Evolutionary conservation across 2,888 invertebrate species (phyloP), one percentile per base, ranked within the genome.

Genomic region (Drosophila antonietae): DNA sequence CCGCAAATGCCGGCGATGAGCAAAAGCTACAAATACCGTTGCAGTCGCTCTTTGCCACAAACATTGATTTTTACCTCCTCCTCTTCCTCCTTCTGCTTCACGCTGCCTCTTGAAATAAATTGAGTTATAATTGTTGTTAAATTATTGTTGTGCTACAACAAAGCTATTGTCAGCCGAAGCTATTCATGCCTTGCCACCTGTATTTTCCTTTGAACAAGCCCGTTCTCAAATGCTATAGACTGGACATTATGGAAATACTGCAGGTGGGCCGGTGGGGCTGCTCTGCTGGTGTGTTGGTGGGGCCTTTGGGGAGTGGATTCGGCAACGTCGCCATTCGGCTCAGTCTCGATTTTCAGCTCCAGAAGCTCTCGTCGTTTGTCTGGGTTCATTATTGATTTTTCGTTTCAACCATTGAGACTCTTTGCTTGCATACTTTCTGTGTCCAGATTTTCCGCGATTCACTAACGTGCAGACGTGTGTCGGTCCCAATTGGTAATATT

Each of bases 361-460:
- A 78, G 59, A 68, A 63, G 55, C 83, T 72, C 75, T 68, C 64
- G 60, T 80, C 80, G 75, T 69, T 86, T 75, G 83, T 79, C 86
- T 81, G 88, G 60, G 78, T 81, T 79, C 84, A 71, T 73, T 91
- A 91, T 91, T 89, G 91, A 91, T 91, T 91, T 91, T 91, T 79
- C 81, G 79, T 83, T 78, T 80, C 53, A 83, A 83, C 84, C 83
- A 75, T 59, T 76, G 57, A 68, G 68, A 60, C 68, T 39, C 52
- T 23, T 68, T 68, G 68, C 68, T 31, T 75, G 66, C 69, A 68
- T 58, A 58, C 68, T 72, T 80, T 65, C 66, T 59, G 80, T 56
- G 77, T 70, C 73, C 83, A 81, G 78, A 83, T 82, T 81, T 83
- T 76, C 67, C 73, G 68, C 70, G 73, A 81, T 74, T 81, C 44